A percentile compares a stretch with the other conserved stretches of the same genome.
These are phyloP conservation scores for Nebria brevicollis DNA, from an alignment of 2,888 invertebrate genomes.

Conservation along the genomic window DNA sequence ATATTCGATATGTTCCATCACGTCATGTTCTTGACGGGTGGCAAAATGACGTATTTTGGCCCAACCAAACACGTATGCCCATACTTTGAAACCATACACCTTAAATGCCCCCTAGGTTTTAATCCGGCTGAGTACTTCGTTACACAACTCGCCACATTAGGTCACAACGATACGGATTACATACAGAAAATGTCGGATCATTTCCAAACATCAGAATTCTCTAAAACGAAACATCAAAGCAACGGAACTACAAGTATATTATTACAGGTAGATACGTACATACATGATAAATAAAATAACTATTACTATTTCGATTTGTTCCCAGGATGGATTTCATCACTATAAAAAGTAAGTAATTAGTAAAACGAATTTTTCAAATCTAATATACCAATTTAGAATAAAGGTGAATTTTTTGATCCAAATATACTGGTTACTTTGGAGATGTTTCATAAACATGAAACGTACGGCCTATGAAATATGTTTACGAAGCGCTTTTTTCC, in stretches of 20 bases:
- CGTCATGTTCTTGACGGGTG: conserved; percentile 80
- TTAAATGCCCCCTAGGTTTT: conserved; percentile 77
- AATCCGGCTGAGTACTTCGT: conserved; percentile 91
- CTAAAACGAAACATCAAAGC: conserved; percentile 47
- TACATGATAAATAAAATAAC: neutral
- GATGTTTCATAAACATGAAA: conserved; percentile 72
- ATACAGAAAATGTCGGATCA: conserved; percentile 65
- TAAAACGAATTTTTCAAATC: neutral
- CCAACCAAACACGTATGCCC: conserved; percentile 73
- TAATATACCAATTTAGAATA: conserved; percentile 59
- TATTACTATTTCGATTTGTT: neutral
- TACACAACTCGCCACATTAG: conserved; percentile 64
- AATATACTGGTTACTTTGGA: conserved; percentile 76
- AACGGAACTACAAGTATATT: conserved; percentile 47
- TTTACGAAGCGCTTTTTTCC: conserved; percentile 69
- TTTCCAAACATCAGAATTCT: conserved; percentile 65
- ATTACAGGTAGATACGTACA: conserved; percentile 45
- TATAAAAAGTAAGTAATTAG: neutral
- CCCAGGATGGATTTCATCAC: neutral
- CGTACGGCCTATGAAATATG: conserved; percentile 73
- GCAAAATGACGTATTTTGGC: conserved; percentile 83
- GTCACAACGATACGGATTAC: conserved; percentile 62
- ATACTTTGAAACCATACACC: conserved; percentile 64
- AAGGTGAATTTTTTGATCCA: conserved; percentile 72
- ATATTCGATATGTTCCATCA: conserved; percentile 85